phyloP scores from a whole-genome alignment of 2,888 invertebrate species.

The Serrognathus titanus region DNA sequence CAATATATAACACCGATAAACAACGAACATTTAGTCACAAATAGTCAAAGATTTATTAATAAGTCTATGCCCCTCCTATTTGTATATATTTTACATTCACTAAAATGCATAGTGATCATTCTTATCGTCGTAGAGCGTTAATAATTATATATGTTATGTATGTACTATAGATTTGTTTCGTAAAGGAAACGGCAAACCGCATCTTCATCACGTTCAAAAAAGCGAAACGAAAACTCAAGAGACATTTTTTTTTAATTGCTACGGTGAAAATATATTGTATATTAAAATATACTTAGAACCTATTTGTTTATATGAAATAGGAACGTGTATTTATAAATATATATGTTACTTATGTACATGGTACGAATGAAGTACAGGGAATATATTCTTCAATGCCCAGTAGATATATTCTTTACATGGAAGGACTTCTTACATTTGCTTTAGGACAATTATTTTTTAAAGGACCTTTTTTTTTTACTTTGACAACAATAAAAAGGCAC shows the following conservation, averaged over 20 bases:
- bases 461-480: neutral
- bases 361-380: constrained; percentile 4
- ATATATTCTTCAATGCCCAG: constrained; percentile 6
- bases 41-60: constrained; percentile 25
- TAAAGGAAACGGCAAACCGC: neutral
- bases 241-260: constrained; percentile 1
- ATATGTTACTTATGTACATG: constrained; percentile 7
- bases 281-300: constrained; percentile 11
- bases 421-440: constrained; percentile 24
- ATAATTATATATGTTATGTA: neutral
- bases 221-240: neutral
- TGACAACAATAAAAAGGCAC: constrained; percentile 31
- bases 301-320: constrained; percentile 25
- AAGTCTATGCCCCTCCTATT: constrained; percentile 50
- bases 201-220: neutral
- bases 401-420: constrained; percentile 18
- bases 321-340: constrained; percentile 32
- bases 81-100: constrained; percentile 12
- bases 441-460: constrained; percentile 21
- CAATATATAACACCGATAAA: constrained; percentile 25
- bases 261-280: constrained; percentile 5
- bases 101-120: constrained; percentile 2
- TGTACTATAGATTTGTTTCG: neutral
- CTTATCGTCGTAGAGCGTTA: constrained; percentile 1
- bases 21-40: constrained; percentile 23